Conservation (phyloP, 2,113 vertebrate genomes). For the Misgurnus mizolepis region DNA sequence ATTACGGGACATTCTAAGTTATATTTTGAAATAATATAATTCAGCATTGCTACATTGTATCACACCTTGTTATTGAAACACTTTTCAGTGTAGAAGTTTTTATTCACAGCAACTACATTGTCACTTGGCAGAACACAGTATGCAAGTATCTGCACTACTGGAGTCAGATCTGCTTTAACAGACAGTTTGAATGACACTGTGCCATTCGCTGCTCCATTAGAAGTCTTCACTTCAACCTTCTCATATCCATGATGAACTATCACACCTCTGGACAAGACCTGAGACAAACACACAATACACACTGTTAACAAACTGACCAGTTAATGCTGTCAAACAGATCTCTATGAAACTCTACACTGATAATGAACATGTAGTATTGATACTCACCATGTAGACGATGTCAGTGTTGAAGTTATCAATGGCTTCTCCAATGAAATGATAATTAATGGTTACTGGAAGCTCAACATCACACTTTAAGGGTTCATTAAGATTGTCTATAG, state of each 20-base stretch:
- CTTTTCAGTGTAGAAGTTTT: constrained; percentile 70
- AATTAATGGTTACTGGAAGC: constrained; percentile 56
- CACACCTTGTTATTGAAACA: constrained; percentile 84
- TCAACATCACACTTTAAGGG: constrained; percentile 59
- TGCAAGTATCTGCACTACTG: constrained; percentile 68
- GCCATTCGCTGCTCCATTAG: constrained; percentile 66
- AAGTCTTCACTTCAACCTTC: constrained; percentile 57
- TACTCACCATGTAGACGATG: constrained; percentile 67
- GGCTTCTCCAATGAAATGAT: constrained; percentile 62
- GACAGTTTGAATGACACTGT: constrained; percentile 71
- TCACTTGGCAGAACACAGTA: constrained; percentile 78
- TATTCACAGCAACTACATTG: constrained; percentile 76
- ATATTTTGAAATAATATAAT: too few species aligned
- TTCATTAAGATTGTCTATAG: constrained; percentile 50
- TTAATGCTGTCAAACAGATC: constrained; percentile 43
- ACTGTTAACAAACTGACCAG: constrained; percentile 38
- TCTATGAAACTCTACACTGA: background rate
- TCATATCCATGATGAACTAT: constrained; percentile 70
- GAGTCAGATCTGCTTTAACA: constrained; percentile 68
- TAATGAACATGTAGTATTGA: constrained; percentile 11
- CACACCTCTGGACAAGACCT: constrained; percentile 76
- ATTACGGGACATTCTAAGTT: too few species aligned
- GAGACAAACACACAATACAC: constrained; percentile 12
- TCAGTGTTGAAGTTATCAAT: constrained; percentile 38
- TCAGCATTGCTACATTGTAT: background rate